phyloP scores from a whole-genome alignment of 2,113 vertebrate species.

The Urocolius indicus region DNA sequence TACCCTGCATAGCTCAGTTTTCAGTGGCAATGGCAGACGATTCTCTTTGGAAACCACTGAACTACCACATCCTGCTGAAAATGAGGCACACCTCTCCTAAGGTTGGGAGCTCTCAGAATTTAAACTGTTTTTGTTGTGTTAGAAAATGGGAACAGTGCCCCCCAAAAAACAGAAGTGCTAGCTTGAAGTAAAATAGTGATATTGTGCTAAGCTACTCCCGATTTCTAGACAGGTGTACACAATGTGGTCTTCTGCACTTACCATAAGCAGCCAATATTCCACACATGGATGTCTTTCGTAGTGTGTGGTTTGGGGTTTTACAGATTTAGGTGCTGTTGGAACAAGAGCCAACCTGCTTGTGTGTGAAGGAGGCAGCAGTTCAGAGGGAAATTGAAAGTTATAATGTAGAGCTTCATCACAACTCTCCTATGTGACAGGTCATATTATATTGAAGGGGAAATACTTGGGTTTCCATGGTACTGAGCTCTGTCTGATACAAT shows the following conservation, averaged over 20 bases:
- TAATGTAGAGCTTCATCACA: not conserved
- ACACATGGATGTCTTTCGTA: not conserved
- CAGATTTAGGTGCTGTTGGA: not conserved
- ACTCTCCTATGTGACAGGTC: not conserved
- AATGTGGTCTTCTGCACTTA: not conserved
- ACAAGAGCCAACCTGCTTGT: not conserved
- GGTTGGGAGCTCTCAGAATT: constrained; percentile 71
- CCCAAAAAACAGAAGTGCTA: not conserved
- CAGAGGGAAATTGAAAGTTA: not conserved
- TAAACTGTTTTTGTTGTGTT: not conserved
- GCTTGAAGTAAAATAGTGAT: not conserved
- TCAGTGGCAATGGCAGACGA: constrained; percentile 90
- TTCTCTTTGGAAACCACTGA: constrained; percentile 92
- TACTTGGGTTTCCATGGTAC: not conserved
- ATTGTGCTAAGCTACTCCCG: not conserved
- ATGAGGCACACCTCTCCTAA: constrained; percentile 86
- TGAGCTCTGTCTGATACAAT: not conserved
- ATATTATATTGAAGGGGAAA: not conserved
- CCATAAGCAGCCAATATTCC: not conserved
- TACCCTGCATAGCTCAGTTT: constrained; percentile 93
- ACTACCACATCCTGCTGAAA: constrained; percentile 94
- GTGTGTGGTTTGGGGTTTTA: not conserved
- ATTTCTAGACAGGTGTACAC: not conserved
- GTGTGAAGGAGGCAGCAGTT: not conserved
- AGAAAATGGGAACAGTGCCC: not conserved